Percentiles rank a stretch among this genome's conserved stretches.
These are phyloP conservation scores for Dasysyrphus albostriatus DNA, from an alignment of 2,888 invertebrate species.

Conservation along the genomic window DNA sequence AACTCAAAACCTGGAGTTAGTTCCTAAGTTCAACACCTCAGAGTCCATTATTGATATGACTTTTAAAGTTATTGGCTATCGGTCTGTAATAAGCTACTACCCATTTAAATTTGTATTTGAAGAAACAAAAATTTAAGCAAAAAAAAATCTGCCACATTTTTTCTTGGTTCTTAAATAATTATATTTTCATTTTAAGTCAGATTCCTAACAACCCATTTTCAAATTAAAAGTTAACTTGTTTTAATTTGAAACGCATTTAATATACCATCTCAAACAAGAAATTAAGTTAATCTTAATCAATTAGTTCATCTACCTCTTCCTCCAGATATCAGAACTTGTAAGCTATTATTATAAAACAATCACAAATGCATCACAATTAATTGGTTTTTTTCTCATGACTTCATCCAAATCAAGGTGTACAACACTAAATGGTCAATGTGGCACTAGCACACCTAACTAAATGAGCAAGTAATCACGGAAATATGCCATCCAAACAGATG, in stretches of 20 bases:
- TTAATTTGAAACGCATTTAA: not conserved
- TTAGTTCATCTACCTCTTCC: constrained; percentile 14
- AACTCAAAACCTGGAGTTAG: too few species aligned
- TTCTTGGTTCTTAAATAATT: too few species aligned
- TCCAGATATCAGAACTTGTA: not conserved
- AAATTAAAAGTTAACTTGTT: not conserved
- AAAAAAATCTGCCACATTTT: too few species aligned
- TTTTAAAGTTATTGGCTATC: too few species aligned
- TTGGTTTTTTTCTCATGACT: constrained; percentile 48
- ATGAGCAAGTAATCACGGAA: constrained; percentile 64
- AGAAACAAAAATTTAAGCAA: too few species aligned
- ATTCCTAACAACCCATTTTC: not conserved
- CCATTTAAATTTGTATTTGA: too few species aligned
- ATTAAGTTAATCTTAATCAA: not conserved
- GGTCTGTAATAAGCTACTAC: too few species aligned
- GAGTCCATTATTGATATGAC: too few species aligned
- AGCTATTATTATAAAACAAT: constrained; percentile 12
- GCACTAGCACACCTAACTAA: constrained; percentile 46
- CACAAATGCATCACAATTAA: constrained; percentile 31
- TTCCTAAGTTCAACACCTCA: too few species aligned
- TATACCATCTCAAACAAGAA: not conserved
- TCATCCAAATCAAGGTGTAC: constrained; percentile 58
- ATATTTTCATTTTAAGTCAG: too few species aligned
- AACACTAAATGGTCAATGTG: constrained; percentile 45
- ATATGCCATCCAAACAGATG: constrained; percentile 62